Percentiles rank a stretch among this genome's conserved stretches.
phyloP scores from a whole-genome alignment of 92 coral and sea anemone species.

The Zoanthus gigantus region DNA sequence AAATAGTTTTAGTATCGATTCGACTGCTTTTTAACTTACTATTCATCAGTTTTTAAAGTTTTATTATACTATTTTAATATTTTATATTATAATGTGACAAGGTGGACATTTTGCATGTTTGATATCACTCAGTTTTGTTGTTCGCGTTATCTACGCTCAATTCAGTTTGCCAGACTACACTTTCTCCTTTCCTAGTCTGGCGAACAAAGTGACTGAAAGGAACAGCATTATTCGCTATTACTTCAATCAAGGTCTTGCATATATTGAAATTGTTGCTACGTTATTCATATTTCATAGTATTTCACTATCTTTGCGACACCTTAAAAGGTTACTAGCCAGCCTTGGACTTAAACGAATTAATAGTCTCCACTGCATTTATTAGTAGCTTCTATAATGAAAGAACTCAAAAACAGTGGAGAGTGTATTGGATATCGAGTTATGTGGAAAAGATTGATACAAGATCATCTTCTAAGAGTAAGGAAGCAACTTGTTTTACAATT shows the following conservation, averaged over 20 bases:
- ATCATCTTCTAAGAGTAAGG: slow-evolving; percentile 2
- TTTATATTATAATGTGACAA: not conserved
- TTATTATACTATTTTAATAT: too few species aligned
- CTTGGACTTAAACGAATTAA: too few species aligned
- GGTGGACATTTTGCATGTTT: not conserved
- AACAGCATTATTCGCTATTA: not conserved
- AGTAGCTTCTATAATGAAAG: not conserved
- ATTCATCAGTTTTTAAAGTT: not conserved
- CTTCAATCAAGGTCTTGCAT: not conserved
- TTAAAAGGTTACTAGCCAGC: too few species aligned
- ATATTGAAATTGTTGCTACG: not conserved
- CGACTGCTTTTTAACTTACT: not conserved
- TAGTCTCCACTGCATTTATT: not conserved
- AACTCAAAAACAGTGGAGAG: slow-evolving; percentile 33
- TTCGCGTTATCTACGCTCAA: too few species aligned
- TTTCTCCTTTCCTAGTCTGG: not conserved
- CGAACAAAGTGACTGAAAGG: too few species aligned
- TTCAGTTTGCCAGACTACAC: not conserved
- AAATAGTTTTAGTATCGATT: too few species aligned
- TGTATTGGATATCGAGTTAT: slow-evolving; percentile 20
- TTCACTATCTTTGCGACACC: not conserved
- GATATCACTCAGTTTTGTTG: too few species aligned
- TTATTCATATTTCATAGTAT: not conserved
- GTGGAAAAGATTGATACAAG: slow-evolving; percentile 19
- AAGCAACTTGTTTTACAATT: slow-evolving; percentile 8